Percentiles rank a stretch among this genome's conserved stretches.
phyloP scores from a whole-genome alignment of 1,140 invertebrate species.

The Lepidurus arcticus region DNA sequence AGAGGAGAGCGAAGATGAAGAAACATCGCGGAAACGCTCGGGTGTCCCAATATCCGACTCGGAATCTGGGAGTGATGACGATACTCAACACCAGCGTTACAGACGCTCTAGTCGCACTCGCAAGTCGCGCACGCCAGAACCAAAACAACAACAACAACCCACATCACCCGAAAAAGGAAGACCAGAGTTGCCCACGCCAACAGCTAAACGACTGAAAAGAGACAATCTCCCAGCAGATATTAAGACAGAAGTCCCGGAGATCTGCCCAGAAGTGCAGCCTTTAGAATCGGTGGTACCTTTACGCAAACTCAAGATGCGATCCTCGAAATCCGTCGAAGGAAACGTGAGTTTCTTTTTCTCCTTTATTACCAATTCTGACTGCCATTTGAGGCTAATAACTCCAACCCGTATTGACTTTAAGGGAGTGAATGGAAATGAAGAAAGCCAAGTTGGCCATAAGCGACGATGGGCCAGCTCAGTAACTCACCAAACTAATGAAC shows the following conservation, averaged over 20 bases:
- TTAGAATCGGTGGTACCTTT: not conserved
- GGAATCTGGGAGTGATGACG: not conserved
- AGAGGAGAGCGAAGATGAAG: constrained; percentile 26
- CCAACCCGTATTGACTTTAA: not conserved
- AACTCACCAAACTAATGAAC: constrained; percentile 36
- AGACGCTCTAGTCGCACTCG: constrained; percentile 24
- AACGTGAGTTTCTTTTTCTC: not conserved
- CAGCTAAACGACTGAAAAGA: not conserved
- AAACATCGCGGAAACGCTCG: not conserved
- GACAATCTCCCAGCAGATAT: not conserved
- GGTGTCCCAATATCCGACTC: not conserved
- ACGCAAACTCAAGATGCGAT: constrained; percentile 17
- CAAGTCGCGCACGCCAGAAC: not conserved
- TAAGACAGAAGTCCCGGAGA: not conserved
- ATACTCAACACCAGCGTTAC: not conserved
- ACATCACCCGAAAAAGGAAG: not conserved
- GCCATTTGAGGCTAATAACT: not conserved
- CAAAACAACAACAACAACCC: not conserved
- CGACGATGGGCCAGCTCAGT: constrained; percentile 44
- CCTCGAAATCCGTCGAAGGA: constrained; percentile 15
- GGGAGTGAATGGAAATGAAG: not conserved
- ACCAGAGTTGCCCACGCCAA: not conserved
- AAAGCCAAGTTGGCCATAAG: constrained; percentile 40
- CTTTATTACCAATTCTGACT: not conserved
- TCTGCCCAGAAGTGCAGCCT: not conserved